phyloP scores from a whole-genome alignment of 1,140 invertebrate genomes.

The Mactra quadrangularis region DNA sequence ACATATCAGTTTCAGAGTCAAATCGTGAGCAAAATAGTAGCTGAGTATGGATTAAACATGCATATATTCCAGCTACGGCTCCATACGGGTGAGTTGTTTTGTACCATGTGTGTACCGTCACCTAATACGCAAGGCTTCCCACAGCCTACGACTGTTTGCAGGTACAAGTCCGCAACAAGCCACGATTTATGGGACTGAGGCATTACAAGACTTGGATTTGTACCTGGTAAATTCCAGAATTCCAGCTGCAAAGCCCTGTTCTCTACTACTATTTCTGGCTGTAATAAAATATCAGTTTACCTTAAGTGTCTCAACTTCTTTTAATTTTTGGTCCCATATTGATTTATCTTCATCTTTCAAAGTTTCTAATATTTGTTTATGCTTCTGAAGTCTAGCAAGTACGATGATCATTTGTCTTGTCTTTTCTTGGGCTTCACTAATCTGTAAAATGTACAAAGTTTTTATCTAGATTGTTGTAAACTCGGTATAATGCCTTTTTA shows the following conservation, averaged over 20 bases:
- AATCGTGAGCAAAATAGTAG: too few relatives aligned
- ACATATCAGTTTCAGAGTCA: too few relatives aligned
- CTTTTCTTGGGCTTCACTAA: constrained; percentile 53
- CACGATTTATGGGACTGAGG: too few relatives aligned
- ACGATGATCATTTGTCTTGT: constrained; percentile 46
- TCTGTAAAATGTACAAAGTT: constrained; percentile 6
- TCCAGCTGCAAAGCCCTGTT: background rate
- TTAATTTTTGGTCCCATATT: constrained; percentile 57
- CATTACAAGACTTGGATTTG: background rate
- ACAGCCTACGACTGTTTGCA: too few relatives aligned
- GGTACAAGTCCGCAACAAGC: too few relatives aligned
- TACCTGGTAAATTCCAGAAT: background rate
- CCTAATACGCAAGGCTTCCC: too few relatives aligned
- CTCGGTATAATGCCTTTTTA: too few relatives aligned
- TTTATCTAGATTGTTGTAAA: too few relatives aligned
- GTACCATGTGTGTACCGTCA: too few relatives aligned
- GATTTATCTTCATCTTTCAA: constrained; percentile 36
- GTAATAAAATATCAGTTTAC: constrained; percentile 1
- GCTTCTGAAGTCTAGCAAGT: constrained; percentile 54
- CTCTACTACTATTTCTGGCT: background rate
- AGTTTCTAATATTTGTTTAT: constrained; percentile 36
- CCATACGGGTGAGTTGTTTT: too few relatives aligned
- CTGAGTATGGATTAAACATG: too few relatives aligned
- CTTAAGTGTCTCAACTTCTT: constrained; percentile 44
- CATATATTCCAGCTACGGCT: too few relatives aligned